Evolutionary conservation across 2,797 vertebrate genomes (phyloP), one percentile per base, ranked within the genome.

Genomic region (Notoglanidium macrostoma): DNA sequence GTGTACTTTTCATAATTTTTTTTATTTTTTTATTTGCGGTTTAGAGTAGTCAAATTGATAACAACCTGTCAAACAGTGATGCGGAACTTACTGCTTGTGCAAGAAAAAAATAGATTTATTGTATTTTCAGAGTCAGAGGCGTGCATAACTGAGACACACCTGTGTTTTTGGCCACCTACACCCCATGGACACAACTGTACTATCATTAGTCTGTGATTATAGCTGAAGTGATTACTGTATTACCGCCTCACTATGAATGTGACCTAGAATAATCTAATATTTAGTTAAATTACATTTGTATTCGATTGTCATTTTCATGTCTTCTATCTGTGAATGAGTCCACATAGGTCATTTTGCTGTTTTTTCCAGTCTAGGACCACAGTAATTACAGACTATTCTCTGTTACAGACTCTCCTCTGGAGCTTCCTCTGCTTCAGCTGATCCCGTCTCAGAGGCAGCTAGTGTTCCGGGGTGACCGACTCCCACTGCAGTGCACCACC

Each of bases 371-470:
- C 26, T 78, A 78, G 15, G 15, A 54, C 14, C 29, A 55, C 46
- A 49, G 19, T 29, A 83, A 51, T 49, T 51, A 67, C 46, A 83
- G 26, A 51, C n/a, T 49, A 17, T 83, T 17, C 26, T 83, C 10
- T 55, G 29, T 87, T 91, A 79, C 92, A 98, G 97, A 95, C 81
- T 96, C 95, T 32, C 95, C 96, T 80, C 93, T 97, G 93, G 97
- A 98, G 89, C 93, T 98, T 78, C 97, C 97, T 72, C 94, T 98
- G 81, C 97, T 98, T 85, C 96, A 98, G 93, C 93, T 98, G 89
- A 98, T 98, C 88, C 97, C 97, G 1, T 97, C 97, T n/a, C 97
- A 97, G 86, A 96, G 95, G 67, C 97, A 98, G 78, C 94, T 98
- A 89, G 97, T 98, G 91, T 98, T 98, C 70, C 96, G 92, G 0